A percentile compares a stretch with the other conserved stretches of the same genome.
phyloP scores from a whole-genome alignment of 2,113 vertebrate genomes.

The Tetraodon nigroviridis region DNA sequence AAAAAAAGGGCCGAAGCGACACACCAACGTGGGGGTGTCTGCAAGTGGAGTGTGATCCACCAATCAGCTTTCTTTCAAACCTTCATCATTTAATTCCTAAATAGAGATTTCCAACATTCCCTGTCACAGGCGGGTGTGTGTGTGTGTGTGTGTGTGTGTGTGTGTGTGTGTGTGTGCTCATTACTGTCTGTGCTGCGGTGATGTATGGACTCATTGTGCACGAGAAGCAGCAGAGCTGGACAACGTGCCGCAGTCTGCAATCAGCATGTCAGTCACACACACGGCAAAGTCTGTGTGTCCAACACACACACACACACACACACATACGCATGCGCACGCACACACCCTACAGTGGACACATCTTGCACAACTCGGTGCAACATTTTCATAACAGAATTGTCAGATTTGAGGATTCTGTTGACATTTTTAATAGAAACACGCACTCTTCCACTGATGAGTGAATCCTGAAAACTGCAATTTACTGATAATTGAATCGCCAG shows the following conservation, averaged over 20 bases:
- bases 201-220: conserved; percentile 15
- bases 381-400: conserved; percentile 71
- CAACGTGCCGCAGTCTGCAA: conserved; percentile 54
- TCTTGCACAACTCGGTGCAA: conserved; percentile 61
- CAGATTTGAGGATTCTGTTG: conserved; percentile 61
- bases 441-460: conserved; percentile 16
- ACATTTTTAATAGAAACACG: conserved; percentile 35
- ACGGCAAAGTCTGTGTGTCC: conserved; percentile 14
- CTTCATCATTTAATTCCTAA: too few species aligned
- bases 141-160: too few species aligned
- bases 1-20: too few species aligned
- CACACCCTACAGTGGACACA: conserved; percentile 36
- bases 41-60: too few species aligned
- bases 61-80: too few species aligned
- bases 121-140: too few species aligned
- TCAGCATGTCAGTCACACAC: conserved; percentile 62
- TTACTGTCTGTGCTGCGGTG: neutral
- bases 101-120: too few species aligned
- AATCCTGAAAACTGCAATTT: conserved; percentile 45
- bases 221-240: conserved; percentile 47
- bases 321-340: conserved; percentile 10
- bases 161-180: too few species aligned
- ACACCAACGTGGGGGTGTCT: too few species aligned
- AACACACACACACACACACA: conserved; percentile 2
- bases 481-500: conserved; percentile 60